A percentile compares a stretch with the other conserved stretches of the same genome.
Conservation (phyloP, 2,888 invertebrate genomes). For the Euplagia quadripunctaria region DNA sequence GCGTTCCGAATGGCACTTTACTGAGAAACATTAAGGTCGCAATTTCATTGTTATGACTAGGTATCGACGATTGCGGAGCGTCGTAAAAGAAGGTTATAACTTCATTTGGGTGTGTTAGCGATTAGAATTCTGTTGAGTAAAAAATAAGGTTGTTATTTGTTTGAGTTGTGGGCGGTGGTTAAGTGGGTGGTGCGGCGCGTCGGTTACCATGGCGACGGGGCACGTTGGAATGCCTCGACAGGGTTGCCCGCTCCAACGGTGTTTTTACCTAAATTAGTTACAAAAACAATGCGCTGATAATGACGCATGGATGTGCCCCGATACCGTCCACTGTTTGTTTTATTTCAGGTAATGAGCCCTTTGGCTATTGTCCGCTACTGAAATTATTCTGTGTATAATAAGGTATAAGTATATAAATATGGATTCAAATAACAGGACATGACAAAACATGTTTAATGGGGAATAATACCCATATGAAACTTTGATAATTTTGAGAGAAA, state of each 20-base stretch:
- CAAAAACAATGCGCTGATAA: conserved; percentile 66
- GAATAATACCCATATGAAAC: too few species aligned
- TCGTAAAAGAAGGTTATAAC: conserved; percentile 84
- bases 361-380: conserved; percentile 23
- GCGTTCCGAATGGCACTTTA: conserved; percentile 82
- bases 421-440: not conserved
- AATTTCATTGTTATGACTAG: conserved; percentile 83
- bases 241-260: conserved; percentile 73
- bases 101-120: conserved; percentile 75
- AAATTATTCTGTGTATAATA: conserved; percentile 16
- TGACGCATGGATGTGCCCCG: conserved; percentile 58
- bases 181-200: conserved; percentile 63
- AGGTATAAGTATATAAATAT: not conserved
- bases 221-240: conserved; percentile 79
- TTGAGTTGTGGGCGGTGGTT: conserved; percentile 65
- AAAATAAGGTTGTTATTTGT: conserved; percentile 79
- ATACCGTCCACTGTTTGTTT: conserved; percentile 49
- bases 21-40: conserved; percentile 80
- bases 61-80: conserved; percentile 78
- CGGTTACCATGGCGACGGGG: conserved; percentile 88
- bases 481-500: not conserved
- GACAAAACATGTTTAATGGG: too few species aligned
- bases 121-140: conserved; percentile 69
- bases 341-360: conserved; percentile 46
- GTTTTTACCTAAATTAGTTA: conserved; percentile 79